Base-by-base conservation (phyloP, 2,888 invertebrate genomes). In the Hanleya hanleyi region DNA sequence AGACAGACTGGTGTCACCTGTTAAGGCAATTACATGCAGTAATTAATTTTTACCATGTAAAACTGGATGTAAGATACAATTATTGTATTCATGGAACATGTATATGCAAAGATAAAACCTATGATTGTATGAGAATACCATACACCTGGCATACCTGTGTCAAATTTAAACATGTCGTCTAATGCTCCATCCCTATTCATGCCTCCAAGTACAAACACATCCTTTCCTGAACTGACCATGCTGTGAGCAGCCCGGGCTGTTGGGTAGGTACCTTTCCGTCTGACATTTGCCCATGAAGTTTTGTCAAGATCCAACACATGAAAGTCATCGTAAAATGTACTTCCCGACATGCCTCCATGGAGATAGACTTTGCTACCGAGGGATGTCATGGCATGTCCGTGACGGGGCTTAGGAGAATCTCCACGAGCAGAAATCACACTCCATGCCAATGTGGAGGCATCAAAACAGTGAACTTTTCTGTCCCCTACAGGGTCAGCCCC, bases 261-360 rank as follows among this genome's bases (percentile, higher is more conserved):
- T 2, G 90, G 90, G 57, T 69, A 79, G 1, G 74, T 77, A 66
- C 84, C 84, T 74, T 86, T 86, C 69, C 82, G 80, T 69, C 86
- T 87, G n/a, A 85, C 79, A 71, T 78, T 81, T 15, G 77, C 78
- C 89, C 89, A 89, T 5, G 81, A 77, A 33, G 81, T 78, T 50
- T 82, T 85, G 12, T 84, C 82, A 29, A 90, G 68, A 77, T 90
- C 88, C 26, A 90, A 76, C 18, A 87, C 78, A 77, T 89, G 87
- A 26, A 90, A 81, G 72, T 90, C 90, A 76, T 89, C 87, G 71
- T 88, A 90, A 76, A 90, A 88, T 6, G 84, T 85, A 29, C 83
- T 77, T 4, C 87, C 88, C 2, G 87, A 83, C 88, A 90, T 89
- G 22, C 90, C 90, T 18, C 90, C 90, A 76, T 90, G 90, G 36